Base-by-base conservation (phyloP, 2,113 vertebrate species). In the Heterotis niloticus region DNA sequence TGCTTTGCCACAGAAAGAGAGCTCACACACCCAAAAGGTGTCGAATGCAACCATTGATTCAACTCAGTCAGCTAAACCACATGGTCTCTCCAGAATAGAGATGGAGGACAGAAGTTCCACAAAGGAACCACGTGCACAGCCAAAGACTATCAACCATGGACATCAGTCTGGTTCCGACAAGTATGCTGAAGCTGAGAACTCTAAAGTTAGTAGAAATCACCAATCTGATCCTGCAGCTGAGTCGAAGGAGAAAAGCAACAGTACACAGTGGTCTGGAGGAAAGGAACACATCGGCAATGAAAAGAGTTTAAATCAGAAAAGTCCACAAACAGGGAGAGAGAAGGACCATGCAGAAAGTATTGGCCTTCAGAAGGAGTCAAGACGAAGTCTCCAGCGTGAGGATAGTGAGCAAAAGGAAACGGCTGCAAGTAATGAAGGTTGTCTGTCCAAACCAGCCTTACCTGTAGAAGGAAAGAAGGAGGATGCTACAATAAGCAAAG, bases 191-290 rank as follows among this genome's bases (percentile, higher is more conserved):
- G 52, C 52, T 67, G 44, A 57, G 28, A 77, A 23, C 54, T n/a
- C 78, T n/a, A 68, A 82, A 60, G 83, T 85, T 59, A 84, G 81
- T 28, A 66, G 79, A 12, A 82, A 86, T 70, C 85, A 82, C 59
- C 70, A 82, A 72, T 80, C 82, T 82, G 72, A 81, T 28, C 57
- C 44, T 76, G 59, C 57, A 11, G 23, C 14, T 65, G 72, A 14
- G 60, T 14, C 12, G 0, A 34, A 17, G 0, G 73, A 81, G 13
- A 80, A 66, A 77, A 66, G 73, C 29, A 44, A n/a, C 17, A 51
- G 11, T 29, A 57, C 11, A 56, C 60, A 34, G 64, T 20, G 13
- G 24, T 68, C 11, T 10, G 29, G 34, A 20, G 60, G 73, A 68
- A 28, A n/a, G 26, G 66, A 29, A 64, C 20, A 71, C 44, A 13